Base-by-base conservation (phyloP, 2,797 vertebrate genomes). In the Pelobates cultripes region DNA sequence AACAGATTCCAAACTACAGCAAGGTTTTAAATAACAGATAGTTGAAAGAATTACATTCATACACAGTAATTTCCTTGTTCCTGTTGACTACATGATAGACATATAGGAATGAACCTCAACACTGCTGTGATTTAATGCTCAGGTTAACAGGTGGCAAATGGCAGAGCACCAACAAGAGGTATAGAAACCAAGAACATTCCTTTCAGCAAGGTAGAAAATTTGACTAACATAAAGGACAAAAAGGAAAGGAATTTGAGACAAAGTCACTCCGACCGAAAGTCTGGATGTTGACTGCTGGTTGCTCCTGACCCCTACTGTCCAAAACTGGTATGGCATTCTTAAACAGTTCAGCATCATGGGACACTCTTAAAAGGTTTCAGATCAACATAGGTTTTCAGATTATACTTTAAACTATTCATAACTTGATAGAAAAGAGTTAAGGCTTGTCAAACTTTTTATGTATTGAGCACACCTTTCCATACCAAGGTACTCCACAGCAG, bases 1-100 rank as follows among this genome's bases (percentile, higher is more conserved):
- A 10, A 42, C 4, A 10, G 42, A 45, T 15, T 17, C 3, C 53
- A 44, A 17, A n/a, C 4, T 60, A 15, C 53, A 60, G 51, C 28
- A 42, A 45, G 73, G 57, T 75, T 45, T 64, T 44, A 75, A 47
- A 47, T 66, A 76, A 45, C 43, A 41, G 43, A 67, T 13, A 68
- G 61, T 47, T 66, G 63, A 77, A 68, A n/a, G 63, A 77, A 77
- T 77, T 15, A 77, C 44, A 68, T 77, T 67, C 17, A 57, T 42
- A n/a, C 45, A 40, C 17, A 66, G n/a, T 76, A 28, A 76, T 67
- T 67, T 76, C 63, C 71, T 73, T 73, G 51, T 73, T 73, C 71
- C 10, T 43, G 63, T 45, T 77, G 47, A 68, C 44, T 71, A 53
- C 44, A 51, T 51, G 70, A 28, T 15, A 68, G 75, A 77, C 63